These are phyloP conservation scores for Sminthurides bifidus DNA, from an alignment of 1,140 invertebrate genomes.

Conservation along the genomic window DNA sequence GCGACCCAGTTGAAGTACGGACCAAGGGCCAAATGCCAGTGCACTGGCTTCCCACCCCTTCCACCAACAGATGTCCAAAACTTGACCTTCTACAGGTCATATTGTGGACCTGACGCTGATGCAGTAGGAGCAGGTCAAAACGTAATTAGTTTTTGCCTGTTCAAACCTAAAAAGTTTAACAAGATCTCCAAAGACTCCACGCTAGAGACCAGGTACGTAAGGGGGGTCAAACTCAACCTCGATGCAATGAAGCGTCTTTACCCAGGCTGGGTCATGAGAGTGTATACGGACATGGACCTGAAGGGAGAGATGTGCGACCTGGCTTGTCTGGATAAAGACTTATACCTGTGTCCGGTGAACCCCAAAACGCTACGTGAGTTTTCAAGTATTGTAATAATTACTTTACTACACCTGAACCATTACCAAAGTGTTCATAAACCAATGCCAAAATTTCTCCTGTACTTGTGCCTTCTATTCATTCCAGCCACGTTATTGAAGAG, in stretches of 20 bases:
- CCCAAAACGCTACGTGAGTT: not conserved
- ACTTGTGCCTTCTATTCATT: too few relatives aligned
- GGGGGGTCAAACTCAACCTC: constrained; percentile 10
- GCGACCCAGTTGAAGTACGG: too few relatives aligned
- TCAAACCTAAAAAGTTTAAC: not conserved
- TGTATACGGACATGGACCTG: constrained; percentile 18
- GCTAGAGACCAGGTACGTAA: not conserved
- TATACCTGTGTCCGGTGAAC: not conserved
- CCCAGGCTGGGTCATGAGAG: constrained; percentile 28
- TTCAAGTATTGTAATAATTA: too few relatives aligned
- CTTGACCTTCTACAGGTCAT: too few relatives aligned
- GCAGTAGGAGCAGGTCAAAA: not conserved
- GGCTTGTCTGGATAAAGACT: not conserved
- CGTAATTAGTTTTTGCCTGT: not conserved
- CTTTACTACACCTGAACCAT: too few relatives aligned
- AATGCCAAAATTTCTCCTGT: too few relatives aligned
- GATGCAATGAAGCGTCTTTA: constrained; percentile 12
- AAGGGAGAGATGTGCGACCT: not conserved
- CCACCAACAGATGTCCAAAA: too few relatives aligned
- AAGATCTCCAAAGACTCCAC: too few relatives aligned
- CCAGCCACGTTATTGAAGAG: too few relatives aligned
- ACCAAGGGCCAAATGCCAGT: too few relatives aligned
- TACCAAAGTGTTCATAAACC: too few relatives aligned
- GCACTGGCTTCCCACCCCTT: too few relatives aligned
- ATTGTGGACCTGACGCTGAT: not conserved